A percentile compares a stretch with the other conserved stretches of the same genome.
Evolutionary conservation across 2,888 invertebrate genomes (phyloP).

Genomic region (Cheilosia vulpina): DNA sequence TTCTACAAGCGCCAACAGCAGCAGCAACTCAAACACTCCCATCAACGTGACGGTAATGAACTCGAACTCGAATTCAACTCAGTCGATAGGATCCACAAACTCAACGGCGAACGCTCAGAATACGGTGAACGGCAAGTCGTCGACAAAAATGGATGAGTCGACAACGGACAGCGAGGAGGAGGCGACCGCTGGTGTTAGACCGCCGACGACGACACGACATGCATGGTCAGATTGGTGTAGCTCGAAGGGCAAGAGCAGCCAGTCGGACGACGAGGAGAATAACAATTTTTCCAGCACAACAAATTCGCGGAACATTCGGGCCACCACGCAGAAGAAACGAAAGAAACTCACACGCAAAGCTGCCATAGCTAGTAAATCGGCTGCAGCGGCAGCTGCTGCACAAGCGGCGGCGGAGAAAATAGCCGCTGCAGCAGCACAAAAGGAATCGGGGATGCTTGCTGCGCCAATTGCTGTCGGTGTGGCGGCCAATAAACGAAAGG

Average conservation of each 20-base stretch:
- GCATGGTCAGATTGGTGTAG: constrained; percentile 90
- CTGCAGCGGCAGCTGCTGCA: constrained; percentile 81
- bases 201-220: constrained; percentile 89
- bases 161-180: constrained; percentile 82
- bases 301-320: constrained; percentile 78
- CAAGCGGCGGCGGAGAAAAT: constrained; percentile 78
- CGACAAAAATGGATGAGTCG: constrained; percentile 74
- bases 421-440: constrained; percentile 81
- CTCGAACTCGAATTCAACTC: constrained; percentile 63
- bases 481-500: constrained; percentile 81
- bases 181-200: constrained; percentile 84
- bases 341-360: constrained; percentile 83
- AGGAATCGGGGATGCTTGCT: constrained; percentile 62
- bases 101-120: constrained; percentile 31
- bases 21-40: constrained; percentile 77
- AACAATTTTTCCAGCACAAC: constrained; percentile 82
- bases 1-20: constrained; percentile 67
- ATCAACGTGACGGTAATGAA: constrained; percentile 53
- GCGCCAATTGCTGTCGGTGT: constrained; percentile 42
- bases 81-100: constrained; percentile 43
- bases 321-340: constrained; percentile 81
- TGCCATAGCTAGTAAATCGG: constrained; percentile 81
- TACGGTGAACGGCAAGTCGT: constrained; percentile 49
- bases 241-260: constrained; percentile 86
- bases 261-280: constrained; percentile 86